Base-by-base conservation (phyloP, 2,888 invertebrate species). In the Pseudococcus viburni region DNA sequence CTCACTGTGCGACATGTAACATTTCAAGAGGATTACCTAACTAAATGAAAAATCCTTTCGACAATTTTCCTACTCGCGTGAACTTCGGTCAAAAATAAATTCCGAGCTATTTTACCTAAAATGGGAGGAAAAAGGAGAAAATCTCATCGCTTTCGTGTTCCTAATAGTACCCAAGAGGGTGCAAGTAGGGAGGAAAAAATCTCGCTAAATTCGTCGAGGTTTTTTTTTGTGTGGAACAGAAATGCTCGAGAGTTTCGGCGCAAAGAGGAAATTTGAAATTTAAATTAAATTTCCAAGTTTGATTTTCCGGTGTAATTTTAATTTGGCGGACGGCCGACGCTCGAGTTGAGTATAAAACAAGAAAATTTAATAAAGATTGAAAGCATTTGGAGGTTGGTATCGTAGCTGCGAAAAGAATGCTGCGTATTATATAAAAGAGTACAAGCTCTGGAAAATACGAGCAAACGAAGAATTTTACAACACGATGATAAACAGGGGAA, bases 291-390 rank as follows among this genome's bases (percentile, higher is more conserved):
- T 73, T 73, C 73, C 17, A 39, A 73, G 33, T 73, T 73, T 73
- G 73, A 73, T 73, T 73, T 73, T 73, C 73, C 73, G 73, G 73
- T 73, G 33, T 73, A 73, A 73, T 26, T 73, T 73, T 73, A 73
- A 73, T 39, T 73, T 15, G 64, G 64, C 64, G 64, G 22, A 64
- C 22, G 59, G n/a, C 8, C n/a, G 7, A 59, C 59, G 64, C 22
- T 64, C 64, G 64, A 64, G 64, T 4, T 1, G 17, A 59, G 19
- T 15, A 73, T 73, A 73, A 33, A 22, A 64, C 22, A 64, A 73
- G 73, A 73, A 73, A 73, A 15, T 73, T 73, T 73, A 73, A 73
- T 73, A 73, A 73, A 73, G 73, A 73, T 73, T 73, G 73, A 73
- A 73, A 73, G 33, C 73, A 17, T 15, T 22, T 26, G 48, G 12